A percentile compares a stretch with the other conserved stretches of the same genome.
Evolutionary conservation across 2,113 vertebrate species (phyloP).

Genomic region (Chaenocephalus aceratus): DNA sequence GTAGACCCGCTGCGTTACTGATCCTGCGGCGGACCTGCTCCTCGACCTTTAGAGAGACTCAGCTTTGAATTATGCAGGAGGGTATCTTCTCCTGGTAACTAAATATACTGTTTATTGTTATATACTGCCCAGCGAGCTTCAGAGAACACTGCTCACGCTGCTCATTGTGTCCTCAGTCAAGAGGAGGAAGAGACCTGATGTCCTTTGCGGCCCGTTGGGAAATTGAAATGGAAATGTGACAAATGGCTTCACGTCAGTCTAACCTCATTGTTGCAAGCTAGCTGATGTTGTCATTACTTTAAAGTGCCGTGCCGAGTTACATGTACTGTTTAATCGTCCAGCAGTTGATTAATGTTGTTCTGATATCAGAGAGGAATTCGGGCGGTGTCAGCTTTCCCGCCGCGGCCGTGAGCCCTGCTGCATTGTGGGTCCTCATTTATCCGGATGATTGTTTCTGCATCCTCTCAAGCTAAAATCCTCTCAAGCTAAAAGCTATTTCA

Average conservation of each 20-base stretch:
- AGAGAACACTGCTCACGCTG: background rate
- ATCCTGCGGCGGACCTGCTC: background rate
- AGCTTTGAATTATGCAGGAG: conserved; percentile 9
- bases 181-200: conserved; percentile 15
- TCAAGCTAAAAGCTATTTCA: conserved; percentile 23
- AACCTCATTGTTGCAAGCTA: conserved; percentile 51
- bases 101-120: conserved; percentile 11
- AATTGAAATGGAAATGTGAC: conserved; percentile 59
- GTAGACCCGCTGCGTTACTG: background rate
- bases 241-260: conserved; percentile 47
- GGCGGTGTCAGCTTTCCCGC: conserved; percentile 17
- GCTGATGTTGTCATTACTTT: conserved; percentile 61
- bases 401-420: background rate
- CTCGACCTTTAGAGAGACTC: background rate
- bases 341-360: conserved; percentile 53
- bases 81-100: conserved; percentile 8
- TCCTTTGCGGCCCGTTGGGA: conserved; percentile 41
- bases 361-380: conserved; percentile 32
- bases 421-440: conserved; percentile 41
- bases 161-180: conserved; percentile 12
- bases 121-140: background rate
- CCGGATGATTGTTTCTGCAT: conserved; percentile 43
- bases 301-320: conserved; percentile 20
- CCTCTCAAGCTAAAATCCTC: conserved; percentile 14
- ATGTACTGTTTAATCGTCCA: conserved; percentile 56